Conservation (phyloP, 2,113 vertebrate genomes). For the Natator depressus region DNA sequence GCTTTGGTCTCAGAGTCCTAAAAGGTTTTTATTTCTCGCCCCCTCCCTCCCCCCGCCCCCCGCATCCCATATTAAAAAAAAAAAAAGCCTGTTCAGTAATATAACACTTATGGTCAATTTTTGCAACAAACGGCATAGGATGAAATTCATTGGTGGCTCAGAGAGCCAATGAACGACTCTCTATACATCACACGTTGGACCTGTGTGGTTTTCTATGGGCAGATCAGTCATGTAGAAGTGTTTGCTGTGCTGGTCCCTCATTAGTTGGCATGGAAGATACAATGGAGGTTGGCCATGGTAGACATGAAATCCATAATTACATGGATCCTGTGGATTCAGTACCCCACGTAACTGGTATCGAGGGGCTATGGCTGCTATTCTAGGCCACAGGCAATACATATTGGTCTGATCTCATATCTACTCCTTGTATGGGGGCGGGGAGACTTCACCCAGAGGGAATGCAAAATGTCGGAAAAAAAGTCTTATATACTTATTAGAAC, state of each 20-base stretch:
- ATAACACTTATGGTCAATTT: not conserved
- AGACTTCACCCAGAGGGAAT: not conserved
- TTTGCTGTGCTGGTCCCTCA: not conserved
- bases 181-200: not conserved
- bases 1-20: not conserved
- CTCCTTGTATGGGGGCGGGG: not conserved
- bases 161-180: not conserved
- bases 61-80: not conserved
- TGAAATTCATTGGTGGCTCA: not conserved
- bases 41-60: not conserved
- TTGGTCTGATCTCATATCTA: not conserved
- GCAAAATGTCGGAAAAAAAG: not conserved
- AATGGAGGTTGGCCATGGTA: not conserved
- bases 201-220: not conserved
- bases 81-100: conserved; percentile 6
- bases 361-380: not conserved
- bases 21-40: not conserved
- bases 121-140: not conserved
- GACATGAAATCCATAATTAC: conserved; percentile 1
- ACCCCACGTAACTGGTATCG: not conserved
- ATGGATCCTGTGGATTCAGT: not conserved
- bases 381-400: not conserved
- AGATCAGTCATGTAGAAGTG: not conserved
- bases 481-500: not conserved
- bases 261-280: not conserved